These are phyloP conservation scores for Pandion haliaetus DNA, from an alignment of 2,113 vertebrate species.

Conservation along the genomic window DNA sequence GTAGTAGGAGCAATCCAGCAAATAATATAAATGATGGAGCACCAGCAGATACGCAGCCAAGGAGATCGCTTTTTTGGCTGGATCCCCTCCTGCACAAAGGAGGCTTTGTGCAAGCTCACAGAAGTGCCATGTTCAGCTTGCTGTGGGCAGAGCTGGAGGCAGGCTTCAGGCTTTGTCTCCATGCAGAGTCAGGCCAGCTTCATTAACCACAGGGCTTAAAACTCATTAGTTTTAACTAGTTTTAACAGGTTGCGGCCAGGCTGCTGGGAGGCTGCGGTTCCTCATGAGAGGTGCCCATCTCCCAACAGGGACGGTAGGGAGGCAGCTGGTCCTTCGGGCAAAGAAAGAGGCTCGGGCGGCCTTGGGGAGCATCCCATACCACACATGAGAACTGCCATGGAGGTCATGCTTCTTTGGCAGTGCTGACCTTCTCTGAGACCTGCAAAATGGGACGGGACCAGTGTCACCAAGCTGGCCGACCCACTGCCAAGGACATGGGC, in stretches of 20 bases:
- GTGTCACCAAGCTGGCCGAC: background rate
- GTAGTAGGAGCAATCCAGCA: background rate
- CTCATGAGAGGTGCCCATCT: background rate
- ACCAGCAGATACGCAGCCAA: background rate
- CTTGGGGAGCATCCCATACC: background rate
- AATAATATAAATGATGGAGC: background rate
- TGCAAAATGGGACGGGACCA: background rate
- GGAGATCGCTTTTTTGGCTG: background rate
- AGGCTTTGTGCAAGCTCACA: background rate
- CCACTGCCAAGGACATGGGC: background rate
- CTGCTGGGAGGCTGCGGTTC: background rate
- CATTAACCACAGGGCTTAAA: background rate
- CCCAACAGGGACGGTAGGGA: background rate
- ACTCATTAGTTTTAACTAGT: background rate
- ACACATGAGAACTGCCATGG: background rate
- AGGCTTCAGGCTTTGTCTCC: background rate
- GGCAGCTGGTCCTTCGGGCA: background rate
- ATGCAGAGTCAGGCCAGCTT: background rate
- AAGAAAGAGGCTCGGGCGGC: background rate
- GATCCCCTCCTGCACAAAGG: background rate
- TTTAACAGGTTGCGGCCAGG: background rate
- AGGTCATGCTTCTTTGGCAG: background rate
- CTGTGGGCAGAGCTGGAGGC: background rate
- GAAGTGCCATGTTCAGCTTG: background rate
- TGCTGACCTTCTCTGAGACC: background rate